phyloP scores from a whole-genome alignment of 2,113 vertebrate genomes.

The Trogon surrucura region DNA sequence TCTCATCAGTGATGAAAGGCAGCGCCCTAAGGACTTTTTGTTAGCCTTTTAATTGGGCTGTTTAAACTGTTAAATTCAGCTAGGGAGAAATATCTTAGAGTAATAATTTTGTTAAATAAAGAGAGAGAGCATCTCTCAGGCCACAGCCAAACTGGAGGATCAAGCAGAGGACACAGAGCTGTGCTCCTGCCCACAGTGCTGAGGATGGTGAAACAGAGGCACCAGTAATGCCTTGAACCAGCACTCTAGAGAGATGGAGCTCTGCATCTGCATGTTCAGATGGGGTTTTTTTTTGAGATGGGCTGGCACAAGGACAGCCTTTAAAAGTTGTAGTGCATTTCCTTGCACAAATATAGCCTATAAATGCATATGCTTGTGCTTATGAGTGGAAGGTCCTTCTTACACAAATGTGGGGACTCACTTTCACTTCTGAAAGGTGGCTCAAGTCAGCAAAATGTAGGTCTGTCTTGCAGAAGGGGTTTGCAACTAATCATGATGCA shows the following conservation, averaged over 20 bases:
- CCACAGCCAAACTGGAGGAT: background rate
- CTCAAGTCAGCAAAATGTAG: background rate
- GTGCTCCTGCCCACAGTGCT: background rate
- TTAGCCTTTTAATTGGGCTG: constrained; percentile 41
- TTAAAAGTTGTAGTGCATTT: background rate
- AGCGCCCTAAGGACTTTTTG: background rate
- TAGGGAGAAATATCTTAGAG: background rate
- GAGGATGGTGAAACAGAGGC: background rate
- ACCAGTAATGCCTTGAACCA: background rate
- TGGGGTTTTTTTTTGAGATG: background rate
- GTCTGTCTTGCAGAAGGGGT: background rate
- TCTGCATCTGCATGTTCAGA: background rate
- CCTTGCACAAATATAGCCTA: background rate
- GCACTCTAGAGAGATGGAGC: background rate
- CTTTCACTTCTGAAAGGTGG: background rate
- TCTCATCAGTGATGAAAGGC: background rate
- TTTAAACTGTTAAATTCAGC: background rate
- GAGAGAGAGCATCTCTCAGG: background rate
- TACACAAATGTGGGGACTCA: rapidly evolving
- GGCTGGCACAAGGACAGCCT: background rate
- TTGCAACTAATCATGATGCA: background rate
- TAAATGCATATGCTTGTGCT: background rate
- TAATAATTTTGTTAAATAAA: background rate
- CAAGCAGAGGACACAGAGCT: background rate
- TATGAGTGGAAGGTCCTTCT: background rate